Evolutionary conservation across 2,888 invertebrate species (phyloP).

Genomic region (Noctua comes): DNA sequence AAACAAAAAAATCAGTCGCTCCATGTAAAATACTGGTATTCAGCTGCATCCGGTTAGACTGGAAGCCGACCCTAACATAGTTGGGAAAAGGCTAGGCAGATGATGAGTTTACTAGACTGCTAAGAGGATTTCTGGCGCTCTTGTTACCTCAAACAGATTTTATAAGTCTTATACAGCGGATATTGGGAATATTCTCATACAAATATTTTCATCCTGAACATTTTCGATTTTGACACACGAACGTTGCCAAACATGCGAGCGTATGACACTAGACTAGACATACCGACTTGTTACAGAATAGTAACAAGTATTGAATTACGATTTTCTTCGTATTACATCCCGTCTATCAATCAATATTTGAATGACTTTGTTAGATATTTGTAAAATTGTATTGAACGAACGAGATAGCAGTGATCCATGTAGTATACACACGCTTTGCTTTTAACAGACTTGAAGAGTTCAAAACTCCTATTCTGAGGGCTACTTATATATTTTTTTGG

Average conservation of each 20-base stretch:
- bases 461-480: background rate
- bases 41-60: no score
- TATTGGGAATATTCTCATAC: background rate
- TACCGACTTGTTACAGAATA: background rate
- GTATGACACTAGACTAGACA: background rate
- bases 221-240: background rate
- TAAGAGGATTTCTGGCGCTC: no score
- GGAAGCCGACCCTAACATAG: no score
- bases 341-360: background rate
- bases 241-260: background rate
- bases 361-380: background rate
- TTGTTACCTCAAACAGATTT: background rate
- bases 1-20: no score
- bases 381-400: background rate
- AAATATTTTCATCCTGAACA: background rate
- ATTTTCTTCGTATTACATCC: background rate
- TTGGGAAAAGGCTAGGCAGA: no score
- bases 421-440: background rate
- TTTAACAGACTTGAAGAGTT: background rate
- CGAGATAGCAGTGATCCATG: background rate
- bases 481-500: no score
- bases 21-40: no score
- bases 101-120: no score
- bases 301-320: background rate
- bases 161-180: background rate